These are phyloP conservation scores for Tinea pellionella DNA, from an alignment of 2,888 invertebrate genomes.

Conservation along the genomic window DNA sequence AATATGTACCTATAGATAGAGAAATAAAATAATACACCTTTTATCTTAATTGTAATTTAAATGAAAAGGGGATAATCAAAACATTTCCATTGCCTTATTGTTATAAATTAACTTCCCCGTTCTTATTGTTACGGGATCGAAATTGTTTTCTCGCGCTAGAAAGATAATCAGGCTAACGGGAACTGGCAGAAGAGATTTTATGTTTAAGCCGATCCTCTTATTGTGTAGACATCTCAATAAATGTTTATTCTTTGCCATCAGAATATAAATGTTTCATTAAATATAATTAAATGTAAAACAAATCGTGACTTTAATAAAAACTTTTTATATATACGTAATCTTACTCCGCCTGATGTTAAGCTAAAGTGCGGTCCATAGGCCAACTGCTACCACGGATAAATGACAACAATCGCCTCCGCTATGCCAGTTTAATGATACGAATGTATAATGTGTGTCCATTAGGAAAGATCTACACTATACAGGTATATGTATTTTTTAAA, in stretches of 20 bases:
- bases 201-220: conserved; percentile 17
- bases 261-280: too few relatives aligned
- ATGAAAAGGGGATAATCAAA: background rate
- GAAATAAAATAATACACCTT: background rate
- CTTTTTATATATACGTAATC: too few relatives aligned
- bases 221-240: conserved; percentile 16
- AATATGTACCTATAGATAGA: too few relatives aligned
- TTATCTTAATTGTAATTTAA: background rate
- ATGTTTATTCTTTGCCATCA: conserved; percentile 13
- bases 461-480: background rate
- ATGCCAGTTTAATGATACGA: too few relatives aligned
- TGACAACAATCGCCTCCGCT: too few relatives aligned
- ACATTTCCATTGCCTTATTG: background rate
- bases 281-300: too few relatives aligned
- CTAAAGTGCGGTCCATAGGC: too few relatives aligned
- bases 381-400: too few relatives aligned
- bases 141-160: conserved; percentile 7
- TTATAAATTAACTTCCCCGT: background rate
- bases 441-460: too few relatives aligned
- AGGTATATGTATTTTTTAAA: background rate
- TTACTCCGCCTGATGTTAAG: too few relatives aligned
- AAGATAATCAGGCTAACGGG: conserved; percentile 14
- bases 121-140: background rate
- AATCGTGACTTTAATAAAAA: too few relatives aligned
- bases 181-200: conserved; percentile 15